Conservation (phyloP, 2,113 vertebrate species). For the Romanogobio albipinnatus region DNA sequence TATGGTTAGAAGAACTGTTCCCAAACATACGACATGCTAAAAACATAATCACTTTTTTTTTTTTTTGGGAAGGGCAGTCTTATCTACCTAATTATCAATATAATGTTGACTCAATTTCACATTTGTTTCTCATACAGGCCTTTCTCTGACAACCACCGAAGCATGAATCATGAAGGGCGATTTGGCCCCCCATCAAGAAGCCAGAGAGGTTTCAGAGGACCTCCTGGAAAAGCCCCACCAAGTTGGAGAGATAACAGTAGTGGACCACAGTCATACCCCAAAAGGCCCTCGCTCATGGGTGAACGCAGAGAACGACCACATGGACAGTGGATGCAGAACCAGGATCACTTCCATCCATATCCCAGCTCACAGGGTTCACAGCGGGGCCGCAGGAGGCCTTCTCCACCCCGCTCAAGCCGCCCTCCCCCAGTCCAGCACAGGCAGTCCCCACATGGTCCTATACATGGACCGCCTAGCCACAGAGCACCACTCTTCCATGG, state of each 20-base stretch:
- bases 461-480: constrained; percentile 63
- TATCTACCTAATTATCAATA: not conserved
- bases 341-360: constrained; percentile 70
- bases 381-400: constrained; percentile 69
- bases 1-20: too few species aligned
- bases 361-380: constrained; percentile 70
- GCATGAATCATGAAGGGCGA: constrained; percentile 60
- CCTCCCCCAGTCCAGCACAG: constrained; percentile 67
- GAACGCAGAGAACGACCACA: constrained; percentile 71
- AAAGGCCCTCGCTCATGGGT: constrained; percentile 69
- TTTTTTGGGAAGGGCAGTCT: too few species aligned
- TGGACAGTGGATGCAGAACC: constrained; percentile 70
- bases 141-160: constrained; percentile 64
- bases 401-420: constrained; percentile 65
- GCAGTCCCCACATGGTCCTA: constrained; percentile 65
- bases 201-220: constrained; percentile 66
- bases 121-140: constrained; percentile 62
- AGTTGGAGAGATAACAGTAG: constrained; percentile 70
- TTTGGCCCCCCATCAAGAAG: constrained; percentile 63
- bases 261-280: constrained; percentile 67
- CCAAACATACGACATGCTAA: too few species aligned
- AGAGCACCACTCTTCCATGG: constrained; percentile 70
- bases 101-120: not conserved
- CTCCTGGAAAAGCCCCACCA: constrained; percentile 60
- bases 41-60: too few species aligned